Evolutionary conservation across 1,140 invertebrate species (phyloP).

Genomic region (Drosophila kikkawai): DNA sequence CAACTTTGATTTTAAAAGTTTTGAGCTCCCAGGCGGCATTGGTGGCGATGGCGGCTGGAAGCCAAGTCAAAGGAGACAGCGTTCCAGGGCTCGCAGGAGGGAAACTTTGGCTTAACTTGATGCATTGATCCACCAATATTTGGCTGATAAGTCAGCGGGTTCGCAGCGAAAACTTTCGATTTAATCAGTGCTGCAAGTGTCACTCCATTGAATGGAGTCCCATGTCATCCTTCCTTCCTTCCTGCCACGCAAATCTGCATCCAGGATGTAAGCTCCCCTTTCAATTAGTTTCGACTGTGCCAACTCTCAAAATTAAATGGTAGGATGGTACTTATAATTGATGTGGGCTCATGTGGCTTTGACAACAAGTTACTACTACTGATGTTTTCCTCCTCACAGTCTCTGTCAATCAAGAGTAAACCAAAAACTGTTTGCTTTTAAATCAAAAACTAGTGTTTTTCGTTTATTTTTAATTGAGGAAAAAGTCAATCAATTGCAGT

Average conservation of each 20-base stretch:
- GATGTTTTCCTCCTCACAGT: not conserved
- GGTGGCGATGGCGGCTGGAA: not conserved
- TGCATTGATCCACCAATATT: constrained; percentile 82
- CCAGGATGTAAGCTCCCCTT: constrained; percentile 8
- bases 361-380: not conserved
- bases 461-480: constrained; percentile 8
- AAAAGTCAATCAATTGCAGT: constrained; percentile 6
- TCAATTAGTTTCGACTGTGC: constrained; percentile 33
- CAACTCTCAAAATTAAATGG: constrained; percentile 8
- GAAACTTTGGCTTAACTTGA: constrained; percentile 64
- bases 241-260: constrained; percentile 11
- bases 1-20: constrained; percentile 76
- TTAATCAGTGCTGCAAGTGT: constrained; percentile 72
- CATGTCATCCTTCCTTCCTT: not conserved
- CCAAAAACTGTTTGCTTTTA: not conserved
- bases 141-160: constrained; percentile 69
- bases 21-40: constrained; percentile 48
- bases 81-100: constrained; percentile 24
- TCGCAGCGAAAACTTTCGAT: constrained; percentile 65
- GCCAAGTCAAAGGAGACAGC: constrained; percentile 53
- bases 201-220: constrained; percentile 31
- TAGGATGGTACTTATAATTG: constrained; percentile 13
- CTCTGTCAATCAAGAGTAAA: constrained; percentile 10
- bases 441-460: not conserved
- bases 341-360: constrained; percentile 14